phyloP scores from a whole-genome alignment of 2,888 invertebrate species.

The Rhopalosiphum nymphaeae region DNA sequence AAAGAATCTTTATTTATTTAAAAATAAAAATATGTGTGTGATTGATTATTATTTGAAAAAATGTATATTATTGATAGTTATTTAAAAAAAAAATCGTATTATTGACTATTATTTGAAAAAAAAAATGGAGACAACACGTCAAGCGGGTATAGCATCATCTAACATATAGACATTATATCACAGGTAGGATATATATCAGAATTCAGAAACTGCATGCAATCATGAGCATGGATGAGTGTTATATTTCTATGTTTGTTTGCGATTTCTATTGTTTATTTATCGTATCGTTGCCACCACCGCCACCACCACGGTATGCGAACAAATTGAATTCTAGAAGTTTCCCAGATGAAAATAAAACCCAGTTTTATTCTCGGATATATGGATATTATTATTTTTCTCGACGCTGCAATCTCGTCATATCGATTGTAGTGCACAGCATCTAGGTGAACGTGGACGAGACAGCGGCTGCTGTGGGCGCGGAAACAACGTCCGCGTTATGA shows the following conservation, averaged over 20 bases:
- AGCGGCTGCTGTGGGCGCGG: background rate
- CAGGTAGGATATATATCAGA: background rate
- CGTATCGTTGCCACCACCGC: background rate
- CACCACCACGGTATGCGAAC: background rate
- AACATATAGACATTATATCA: background rate
- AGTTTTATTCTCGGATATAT: background rate
- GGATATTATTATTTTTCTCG: conserved; percentile 1
- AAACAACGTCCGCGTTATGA: background rate
- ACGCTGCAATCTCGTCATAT: background rate
- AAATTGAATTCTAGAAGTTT: conserved; percentile 35
- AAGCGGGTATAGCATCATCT: background rate
- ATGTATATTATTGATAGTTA: too few species aligned
- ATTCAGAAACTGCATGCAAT: background rate
- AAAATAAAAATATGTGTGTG: too few species aligned
- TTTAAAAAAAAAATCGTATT: too few species aligned
- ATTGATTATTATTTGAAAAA: too few species aligned
- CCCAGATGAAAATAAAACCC: background rate
- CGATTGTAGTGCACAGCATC: background rate
- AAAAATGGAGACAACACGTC: background rate
- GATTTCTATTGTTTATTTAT: background rate
- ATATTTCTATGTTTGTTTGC: background rate
- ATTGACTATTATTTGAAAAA: background rate
- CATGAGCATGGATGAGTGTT: background rate
- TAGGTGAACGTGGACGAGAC: background rate
- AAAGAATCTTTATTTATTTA: too few species aligned